A percentile compares a stretch with the other conserved stretches of the same genome.
phyloP scores from a whole-genome alignment of 2,888 invertebrate species.

The Eristalinus sepulchralis region DNA sequence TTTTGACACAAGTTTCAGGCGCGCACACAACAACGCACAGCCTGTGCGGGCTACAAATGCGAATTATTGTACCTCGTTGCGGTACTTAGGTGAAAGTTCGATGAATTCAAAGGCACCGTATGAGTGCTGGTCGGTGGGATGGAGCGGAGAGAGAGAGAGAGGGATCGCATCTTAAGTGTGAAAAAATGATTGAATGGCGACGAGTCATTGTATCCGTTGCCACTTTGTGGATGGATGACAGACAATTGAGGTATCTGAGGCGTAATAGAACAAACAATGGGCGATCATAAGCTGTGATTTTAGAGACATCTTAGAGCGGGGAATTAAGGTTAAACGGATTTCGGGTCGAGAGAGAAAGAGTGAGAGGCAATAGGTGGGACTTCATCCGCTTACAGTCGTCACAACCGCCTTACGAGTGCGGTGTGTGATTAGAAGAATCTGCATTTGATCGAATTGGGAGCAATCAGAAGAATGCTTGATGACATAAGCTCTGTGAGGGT shows the following conservation, averaged over 20 bases:
- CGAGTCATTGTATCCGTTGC: neutral
- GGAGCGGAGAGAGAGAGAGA: neutral
- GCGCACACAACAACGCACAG: neutral
- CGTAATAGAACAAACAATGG: neutral
- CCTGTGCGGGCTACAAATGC: constrained; percentile 13
- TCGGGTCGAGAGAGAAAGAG: neutral
- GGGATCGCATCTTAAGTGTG: neutral
- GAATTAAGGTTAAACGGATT: neutral
- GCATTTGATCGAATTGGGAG: neutral
- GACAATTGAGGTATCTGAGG: neutral
- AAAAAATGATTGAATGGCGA: neutral
- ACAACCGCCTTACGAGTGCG: neutral
- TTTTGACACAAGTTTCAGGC: neutral
- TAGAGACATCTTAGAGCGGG: neutral
- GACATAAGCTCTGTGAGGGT: neutral
- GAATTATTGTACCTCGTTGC: constrained; percentile 22
- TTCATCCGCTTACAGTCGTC: neutral
- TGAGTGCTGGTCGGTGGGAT: too few species aligned
- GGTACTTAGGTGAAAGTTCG: constrained; percentile 54
- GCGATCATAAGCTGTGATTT: neutral
- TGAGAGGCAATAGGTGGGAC: neutral
- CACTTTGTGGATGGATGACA: neutral
- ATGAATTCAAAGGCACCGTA: constrained; percentile 1
- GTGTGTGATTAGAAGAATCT: neutral
- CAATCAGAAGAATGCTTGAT: neutral